A percentile compares a stretch with the other conserved stretches of the same genome.
Conservation (phyloP, 2,888 invertebrate genomes). For the Eutolmus rufibarbis region DNA sequence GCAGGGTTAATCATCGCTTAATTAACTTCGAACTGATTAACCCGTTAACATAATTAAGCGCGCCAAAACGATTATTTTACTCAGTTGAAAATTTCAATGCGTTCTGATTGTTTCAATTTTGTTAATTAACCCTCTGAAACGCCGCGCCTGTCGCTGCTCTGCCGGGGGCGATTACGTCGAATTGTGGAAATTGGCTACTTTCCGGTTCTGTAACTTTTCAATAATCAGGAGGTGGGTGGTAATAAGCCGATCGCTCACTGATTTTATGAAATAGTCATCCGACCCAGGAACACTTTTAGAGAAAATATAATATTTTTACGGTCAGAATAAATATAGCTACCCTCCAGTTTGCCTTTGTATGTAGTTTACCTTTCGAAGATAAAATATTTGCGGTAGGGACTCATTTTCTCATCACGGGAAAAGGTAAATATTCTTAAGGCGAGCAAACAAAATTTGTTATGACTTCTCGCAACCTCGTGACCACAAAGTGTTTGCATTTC, state of each 20-base stretch:
- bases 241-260: background rate
- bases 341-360: background rate
- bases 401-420: constrained; percentile 1
- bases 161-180: background rate
- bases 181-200: background rate
- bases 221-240: background rate
- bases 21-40: constrained; percentile 21
- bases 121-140: background rate
- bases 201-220: background rate
- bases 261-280: background rate
- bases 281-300: background rate
- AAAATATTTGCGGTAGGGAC: constrained; percentile 8
- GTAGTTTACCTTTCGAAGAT: background rate
- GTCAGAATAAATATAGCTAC: background rate
- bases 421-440: constrained; percentile 4
- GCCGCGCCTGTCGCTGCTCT: background rate
- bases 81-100: background rate
- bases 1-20: background rate
- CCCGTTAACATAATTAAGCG: background rate
- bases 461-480: background rate
- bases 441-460: constrained; percentile 19
- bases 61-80: background rate
- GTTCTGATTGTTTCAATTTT: background rate
- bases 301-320: background rate
- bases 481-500: constrained; percentile 1